phyloP scores from a whole-genome alignment of 2,113 vertebrate genomes.

The Toxotes chatareus region DNA sequence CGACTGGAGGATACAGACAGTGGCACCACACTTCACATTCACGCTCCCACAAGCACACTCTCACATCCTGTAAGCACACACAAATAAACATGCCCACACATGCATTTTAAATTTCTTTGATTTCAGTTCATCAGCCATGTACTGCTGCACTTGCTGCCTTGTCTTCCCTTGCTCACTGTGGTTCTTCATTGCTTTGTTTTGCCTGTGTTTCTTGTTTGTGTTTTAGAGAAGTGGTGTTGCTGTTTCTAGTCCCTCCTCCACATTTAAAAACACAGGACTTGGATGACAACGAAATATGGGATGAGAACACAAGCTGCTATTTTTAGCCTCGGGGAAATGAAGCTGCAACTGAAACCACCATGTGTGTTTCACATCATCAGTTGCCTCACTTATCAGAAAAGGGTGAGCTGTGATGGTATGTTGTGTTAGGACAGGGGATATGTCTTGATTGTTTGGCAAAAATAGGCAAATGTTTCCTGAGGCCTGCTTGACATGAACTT shows the following conservation, averaged over 20 bases:
- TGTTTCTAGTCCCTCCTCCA: conserved; percentile 56
- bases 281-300: conserved; percentile 67
- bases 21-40: conserved; percentile 64
- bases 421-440: not conserved
- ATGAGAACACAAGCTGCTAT: conserved; percentile 75
- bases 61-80: conserved; percentile 52
- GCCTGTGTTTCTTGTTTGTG: conserved; percentile 38
- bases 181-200: conserved; percentile 14
- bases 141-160: not conserved
- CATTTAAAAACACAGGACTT: conserved; percentile 71
- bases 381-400: conserved; percentile 42
- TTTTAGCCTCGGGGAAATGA: conserved; percentile 71
- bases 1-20: conserved; percentile 58
- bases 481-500: not conserved
- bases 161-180: too few species aligned
- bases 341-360: conserved; percentile 55
- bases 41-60: conserved; percentile 48
- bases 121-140: conserved; percentile 3
- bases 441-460: not conserved
- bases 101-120: conserved; percentile 33
- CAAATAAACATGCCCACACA: conserved; percentile 71
- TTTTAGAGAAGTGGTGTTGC: conserved; percentile 15
- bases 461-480: not conserved
- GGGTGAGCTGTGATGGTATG: conserved; percentile 25
- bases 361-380: conserved; percentile 37